Conservation (phyloP, 2,888 invertebrate genomes). For the Xestobium rufovillosum region DNA sequence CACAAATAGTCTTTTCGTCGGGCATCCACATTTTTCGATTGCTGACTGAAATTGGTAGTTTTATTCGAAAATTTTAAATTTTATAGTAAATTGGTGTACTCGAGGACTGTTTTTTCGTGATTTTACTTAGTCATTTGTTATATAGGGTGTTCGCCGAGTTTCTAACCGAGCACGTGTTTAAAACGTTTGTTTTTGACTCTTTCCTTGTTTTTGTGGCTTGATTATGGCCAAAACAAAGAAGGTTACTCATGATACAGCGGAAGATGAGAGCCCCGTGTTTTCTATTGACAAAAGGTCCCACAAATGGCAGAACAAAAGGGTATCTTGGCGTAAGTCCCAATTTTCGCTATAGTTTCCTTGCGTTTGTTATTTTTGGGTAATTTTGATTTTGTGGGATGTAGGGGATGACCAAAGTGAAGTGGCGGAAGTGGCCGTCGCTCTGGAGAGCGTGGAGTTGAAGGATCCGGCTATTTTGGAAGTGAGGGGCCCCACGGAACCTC, state of each 20-base stretch:
- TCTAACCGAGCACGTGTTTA: too few relatives aligned
- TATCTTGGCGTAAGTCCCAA: neutral
- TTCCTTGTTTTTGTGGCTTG: too few relatives aligned
- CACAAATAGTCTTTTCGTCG: too few relatives aligned
- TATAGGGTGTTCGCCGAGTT: too few relatives aligned
- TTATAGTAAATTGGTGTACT: too few relatives aligned
- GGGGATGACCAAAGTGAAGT: constrained; percentile 48
- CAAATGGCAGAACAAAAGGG: neutral
- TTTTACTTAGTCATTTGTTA: too few relatives aligned
- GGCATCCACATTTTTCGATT: too few relatives aligned
- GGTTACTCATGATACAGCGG: neutral
- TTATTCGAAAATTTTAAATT: too few relatives aligned
- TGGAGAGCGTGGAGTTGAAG: constrained; percentile 27
- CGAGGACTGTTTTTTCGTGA: too few relatives aligned
- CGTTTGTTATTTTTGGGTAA: constrained; percentile 9
- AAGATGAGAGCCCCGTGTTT: neutral
- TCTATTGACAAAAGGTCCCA: neutral
- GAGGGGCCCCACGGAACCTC: constrained; percentile 44
- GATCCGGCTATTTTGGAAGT: constrained; percentile 55
- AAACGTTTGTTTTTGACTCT: too few relatives aligned
- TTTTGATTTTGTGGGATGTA: constrained; percentile 26
- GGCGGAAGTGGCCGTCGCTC: constrained; percentile 41
- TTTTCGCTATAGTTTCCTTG: neutral
- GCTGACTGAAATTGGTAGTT: too few relatives aligned
- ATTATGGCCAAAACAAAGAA: constrained; percentile 1